Evolutionary conservation across 2,113 vertebrate species (phyloP), one percentile per base, ranked within the genome.

Genomic region (Hyla sarda): DNA sequence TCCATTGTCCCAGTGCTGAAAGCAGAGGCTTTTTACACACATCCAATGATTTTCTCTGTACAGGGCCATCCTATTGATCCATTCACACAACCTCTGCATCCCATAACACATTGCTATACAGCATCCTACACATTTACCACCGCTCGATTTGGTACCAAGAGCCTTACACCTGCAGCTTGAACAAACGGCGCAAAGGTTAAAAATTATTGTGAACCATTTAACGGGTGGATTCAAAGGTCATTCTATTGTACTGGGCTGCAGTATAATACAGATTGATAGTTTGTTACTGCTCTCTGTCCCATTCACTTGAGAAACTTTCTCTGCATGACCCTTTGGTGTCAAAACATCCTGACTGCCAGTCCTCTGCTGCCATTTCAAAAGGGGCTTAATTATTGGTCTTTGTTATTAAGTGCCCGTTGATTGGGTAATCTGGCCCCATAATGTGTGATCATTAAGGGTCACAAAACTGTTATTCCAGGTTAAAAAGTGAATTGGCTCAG

Each of bases 361-460:
- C 76, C 50, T 80, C 48, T 73, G 76, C 58, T 73, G 47, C 84
- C 37, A 56, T 81, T 81, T 86, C 84, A 73, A 86, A 86, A 86
- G 84, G 65, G 28, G 47, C 76, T 86, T 86, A 86, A 86, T 86
- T 86, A 86, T 86, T 80, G 76, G 62, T 78, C 76, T 86, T 86
- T 86, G 84, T 86, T 81, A 86, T 86, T 86, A 86, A 86, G 84
- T 80, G 76, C 65, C 56, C 76, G 77, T 86, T 86, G 84, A 86
- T 86, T 86, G 84, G 84, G 84, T 86, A 86, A 86, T 86, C 84
- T 86, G 76, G 84, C 76, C 76, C 80, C 76, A 86, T 86, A 86
- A 86, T 86, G 84, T 86, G 84, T 72, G 76, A 86, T 86, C 84
- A 86, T 86, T 86, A 81, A 45, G 77, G 84, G 84, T 86, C 84